Conservation (phyloP, 2,888 invertebrate genomes). For the Monopis laevigella region DNA sequence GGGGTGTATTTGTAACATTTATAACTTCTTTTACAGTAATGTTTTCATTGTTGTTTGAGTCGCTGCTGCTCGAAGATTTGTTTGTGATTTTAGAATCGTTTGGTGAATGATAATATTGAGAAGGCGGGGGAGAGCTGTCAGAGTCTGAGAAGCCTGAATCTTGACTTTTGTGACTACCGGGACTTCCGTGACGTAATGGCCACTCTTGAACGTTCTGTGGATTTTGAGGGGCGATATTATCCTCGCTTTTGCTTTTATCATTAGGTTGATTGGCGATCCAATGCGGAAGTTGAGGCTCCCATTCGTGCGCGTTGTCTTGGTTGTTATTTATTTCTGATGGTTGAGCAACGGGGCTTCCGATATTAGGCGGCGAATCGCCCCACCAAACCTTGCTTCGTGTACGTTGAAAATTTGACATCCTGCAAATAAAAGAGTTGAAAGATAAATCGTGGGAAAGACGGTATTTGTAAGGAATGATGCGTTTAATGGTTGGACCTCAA, state of each 20-base stretch:
- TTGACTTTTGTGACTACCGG: conserved; percentile 76
- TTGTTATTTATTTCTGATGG: conserved; percentile 34
- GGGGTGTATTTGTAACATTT: conserved; percentile 47
- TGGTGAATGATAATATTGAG: conserved; percentile 47
- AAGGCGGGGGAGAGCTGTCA: conserved; percentile 69
- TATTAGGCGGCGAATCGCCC: conserved; percentile 59
- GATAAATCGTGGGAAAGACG: conserved; percentile 49
- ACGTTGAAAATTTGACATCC: conserved; percentile 74
- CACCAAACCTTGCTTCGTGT: conserved; percentile 76
- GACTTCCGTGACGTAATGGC: conserved; percentile 61
- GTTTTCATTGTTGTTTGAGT: conserved; percentile 57
- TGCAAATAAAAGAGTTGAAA: conserved; percentile 31
- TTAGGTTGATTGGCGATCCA: conserved; percentile 61
- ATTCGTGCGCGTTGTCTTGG: conserved; percentile 29
- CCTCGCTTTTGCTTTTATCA: conserved; percentile 42
- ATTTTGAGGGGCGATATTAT: conserved; percentile 42
- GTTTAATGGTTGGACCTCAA: too few species aligned
- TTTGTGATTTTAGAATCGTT: conserved; percentile 34
- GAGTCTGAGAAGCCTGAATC: conserved; percentile 86
- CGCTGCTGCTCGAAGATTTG: conserved; percentile 49
- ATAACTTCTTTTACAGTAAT: conserved; percentile 51
- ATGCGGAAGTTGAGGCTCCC: conserved; percentile 62
- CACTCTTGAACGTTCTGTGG: conserved; percentile 46
- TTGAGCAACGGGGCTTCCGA: conserved; percentile 50
- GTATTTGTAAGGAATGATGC: conserved; percentile 21